Evolutionary conservation across 2,113 vertebrate genomes (phyloP), one percentile per base, ranked within the genome.

Genomic region (Fregata magnificens): DNA sequence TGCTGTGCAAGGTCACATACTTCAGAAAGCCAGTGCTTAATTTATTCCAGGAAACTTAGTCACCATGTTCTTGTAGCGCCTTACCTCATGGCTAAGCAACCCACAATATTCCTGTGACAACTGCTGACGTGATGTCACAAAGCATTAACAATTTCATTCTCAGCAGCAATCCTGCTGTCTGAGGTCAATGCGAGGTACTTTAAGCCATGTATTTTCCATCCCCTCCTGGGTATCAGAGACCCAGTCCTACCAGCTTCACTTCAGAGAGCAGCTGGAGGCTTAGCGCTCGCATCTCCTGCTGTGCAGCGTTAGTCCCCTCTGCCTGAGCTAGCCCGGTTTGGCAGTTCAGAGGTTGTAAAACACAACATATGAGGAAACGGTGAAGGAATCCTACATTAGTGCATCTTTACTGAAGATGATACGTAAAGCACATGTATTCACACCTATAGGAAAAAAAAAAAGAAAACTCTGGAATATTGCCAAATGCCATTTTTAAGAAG

Each of bases 31-130:
- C 34, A 70, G 66, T 12, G 56, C 53, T 69, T 97, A 44, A 95
- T 95, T 87, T 93, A 86, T 95, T 87, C 53, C 56, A 92, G 88
- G 81, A 79, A 94, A 89, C 5, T 82, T 90, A 69, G 49, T 93
- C 90, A 85, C 56, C 3, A 1, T 83, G 83, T 94, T 82, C 61
- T 67, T 44, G 73, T 50, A 66, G 82, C 0, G 0, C 85, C 79
- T 94, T 44, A 83, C 62, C 82, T 95, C 92, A 83, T 8, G 3
- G 63, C 79, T 80, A 32, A 87, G 82, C 50, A 73, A 83, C 85
- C 45, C 92, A 73, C 42, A 29, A 12, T 73, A 82, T 58, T 69
- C 49, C 44, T 80, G 84, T 85, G 90, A 94, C 47, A 77, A 49
- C 36, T 8, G 8, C 58, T 15, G 3, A 58, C 1, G 28, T 32